Base-by-base conservation (phyloP, 1,140 invertebrate species). In the Ooceraea biroi region DNA sequence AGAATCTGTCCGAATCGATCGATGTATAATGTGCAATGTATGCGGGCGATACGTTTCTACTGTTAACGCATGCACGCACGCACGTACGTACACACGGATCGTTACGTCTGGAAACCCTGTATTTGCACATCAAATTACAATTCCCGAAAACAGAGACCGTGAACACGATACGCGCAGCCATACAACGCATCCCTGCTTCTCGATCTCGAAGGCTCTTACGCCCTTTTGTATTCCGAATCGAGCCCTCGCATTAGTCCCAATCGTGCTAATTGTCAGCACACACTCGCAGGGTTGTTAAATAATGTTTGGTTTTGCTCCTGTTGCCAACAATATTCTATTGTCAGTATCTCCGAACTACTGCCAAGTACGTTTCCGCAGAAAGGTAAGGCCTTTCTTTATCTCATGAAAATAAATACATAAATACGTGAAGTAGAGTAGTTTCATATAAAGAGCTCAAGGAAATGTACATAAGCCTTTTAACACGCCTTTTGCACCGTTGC, bases 161-260 rank as follows among this genome's bases (percentile, higher is more conserved):
- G 88, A 91, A 91, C 77, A 85, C 82, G 91, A 92, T 91, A 92
- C 77, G 86, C 63, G 92, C 91, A 92, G 89, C 92, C 92, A 58
- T 92, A 92, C 66, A 89, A 92, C 68, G 65, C 5, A 30, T 61
- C 73, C 61, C 36, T 25, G 55, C 17, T 50, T 36, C 27, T 82
- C 22, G 52, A 48, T 78, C 60, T 82, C 68, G 55, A 82, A 27
- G 30, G 14, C n/a, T 63, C 82, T 36, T 27, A 48, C 57, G 36
- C n/a, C 30, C 48, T 80, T 52, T 60, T 50, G 65, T 30, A 76
- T 73, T 27, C 30, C 69, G 52, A 61, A 60, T 44, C 63, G 58
- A 73, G 61, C n/a, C 52, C 58, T 46, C 50, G 22, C 5, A 19
- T 25, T 63, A 7, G 11, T 46, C 63, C 19, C 46, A 52, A 50